Base-by-base conservation (phyloP, 1,140 invertebrate species). In the Drosophila pseudoananassae region DNA sequence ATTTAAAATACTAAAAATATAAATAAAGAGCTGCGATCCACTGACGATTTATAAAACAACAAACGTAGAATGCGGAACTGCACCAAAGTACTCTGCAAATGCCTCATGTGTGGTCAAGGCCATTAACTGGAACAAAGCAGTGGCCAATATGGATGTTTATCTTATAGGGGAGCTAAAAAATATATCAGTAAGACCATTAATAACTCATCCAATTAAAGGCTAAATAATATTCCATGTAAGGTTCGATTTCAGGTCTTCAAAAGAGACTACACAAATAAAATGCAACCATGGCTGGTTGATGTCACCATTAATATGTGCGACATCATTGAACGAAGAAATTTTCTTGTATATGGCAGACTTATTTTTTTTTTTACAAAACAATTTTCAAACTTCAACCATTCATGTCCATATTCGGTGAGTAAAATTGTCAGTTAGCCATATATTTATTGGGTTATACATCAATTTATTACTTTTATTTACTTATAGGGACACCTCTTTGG, bases 231-330 rank as follows among this genome's bases (percentile, higher is more conserved):
- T 15, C 40, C 5, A 17, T 43, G 2, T 15, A 4, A 40, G 38
- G 38, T 40, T 6, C 38, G n/a, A 6, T 14, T 4, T 6, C 40
- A 43, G 14, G 14, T 43, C 2, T 43, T 43, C 8, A 43, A 43
- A 8, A 43, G 14, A 17, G 40, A 43, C 40, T 43, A 43, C 14
- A 43, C 40, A 14, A 43, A 43, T 17, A 43, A 43, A 43, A 43
- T 43, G 40, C 40, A 43, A 9, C 40, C 40, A 4, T 43, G n/a
- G n/a, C 15, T 43, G 40, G 15, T 43, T 43, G 40, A 43, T 9
- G 40, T 43, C 40, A 14, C n/a, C 0, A 7, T 43, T 5, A 43
- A 43, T 43, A 17, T 43, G n/a, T 43, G 40, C 7, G 40, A 43
- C 15, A 15, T 15, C 6, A 43, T 43, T 43, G n/a, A 15, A 15